Conservation (phyloP, 1,140 invertebrate genomes). For the Diorhabda sublineata region DNA sequence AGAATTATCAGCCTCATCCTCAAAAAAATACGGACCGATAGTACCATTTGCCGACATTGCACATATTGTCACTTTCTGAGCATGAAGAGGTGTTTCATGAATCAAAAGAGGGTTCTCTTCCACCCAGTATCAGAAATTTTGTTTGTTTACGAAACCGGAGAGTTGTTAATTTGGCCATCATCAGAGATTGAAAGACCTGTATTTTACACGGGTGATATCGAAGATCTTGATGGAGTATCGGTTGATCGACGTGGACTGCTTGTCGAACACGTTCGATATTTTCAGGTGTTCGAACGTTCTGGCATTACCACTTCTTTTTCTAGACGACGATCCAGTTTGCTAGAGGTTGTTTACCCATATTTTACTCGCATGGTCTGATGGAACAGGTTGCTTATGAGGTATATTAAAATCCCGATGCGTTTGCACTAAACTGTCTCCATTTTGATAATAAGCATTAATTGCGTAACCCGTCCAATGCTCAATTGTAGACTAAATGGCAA, state of each 20-base stretch:
- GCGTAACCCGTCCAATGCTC: too few relatives aligned
- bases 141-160: constrained; percentile 7
- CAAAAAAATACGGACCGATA: constrained; percentile 22
- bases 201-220: constrained; percentile 17
- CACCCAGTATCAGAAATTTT: constrained; percentile 19
- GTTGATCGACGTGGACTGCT: constrained; percentile 20
- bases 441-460: too few relatives aligned
- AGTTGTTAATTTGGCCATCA: constrained; percentile 15
- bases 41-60: constrained; percentile 20
- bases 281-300: constrained; percentile 6
- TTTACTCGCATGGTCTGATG: too few relatives aligned
- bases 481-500: too few relatives aligned
- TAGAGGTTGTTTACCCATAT: too few relatives aligned
- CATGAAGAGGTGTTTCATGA: constrained; percentile 25
- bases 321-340: too few relatives aligned
- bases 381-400: too few relatives aligned
- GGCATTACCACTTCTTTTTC: background rate
- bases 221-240: constrained; percentile 14
- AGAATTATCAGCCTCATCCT: constrained; percentile 19
- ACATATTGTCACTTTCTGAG: constrained; percentile 13
- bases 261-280: constrained; percentile 25
- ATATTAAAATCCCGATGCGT: too few relatives aligned
- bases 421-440: too few relatives aligned
- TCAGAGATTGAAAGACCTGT: constrained; percentile 21
- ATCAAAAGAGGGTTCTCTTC: constrained; percentile 19